phyloP scores from a whole-genome alignment of 2,113 vertebrate species.

The Azemiops feae region DNA sequence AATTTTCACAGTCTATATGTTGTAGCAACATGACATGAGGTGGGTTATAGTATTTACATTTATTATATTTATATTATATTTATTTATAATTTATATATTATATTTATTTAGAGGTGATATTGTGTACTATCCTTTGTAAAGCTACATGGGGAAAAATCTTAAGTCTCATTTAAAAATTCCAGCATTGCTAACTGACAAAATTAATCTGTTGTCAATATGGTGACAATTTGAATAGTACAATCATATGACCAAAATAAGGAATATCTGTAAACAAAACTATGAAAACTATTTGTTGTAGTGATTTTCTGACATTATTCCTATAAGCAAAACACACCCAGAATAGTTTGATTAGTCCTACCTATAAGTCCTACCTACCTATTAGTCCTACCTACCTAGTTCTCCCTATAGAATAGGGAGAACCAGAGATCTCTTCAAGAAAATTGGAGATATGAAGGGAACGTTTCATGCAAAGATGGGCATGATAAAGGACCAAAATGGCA shows the following conservation, averaged over 20 bases:
- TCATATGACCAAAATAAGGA: slow-evolving; percentile 12
- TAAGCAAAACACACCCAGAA: neutral
- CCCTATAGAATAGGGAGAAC: too few relatives aligned
- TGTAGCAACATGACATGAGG: neutral
- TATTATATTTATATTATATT: too few relatives aligned
- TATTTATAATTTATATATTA: too few relatives aligned
- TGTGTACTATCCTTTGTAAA: neutral
- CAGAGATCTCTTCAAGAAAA: too few relatives aligned
- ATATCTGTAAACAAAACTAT: neutral
- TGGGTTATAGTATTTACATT: neutral
- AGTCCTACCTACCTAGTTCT: too few relatives aligned
- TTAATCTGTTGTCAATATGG: neutral
- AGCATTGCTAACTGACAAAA: neutral
- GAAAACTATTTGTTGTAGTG: neutral
- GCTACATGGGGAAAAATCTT: neutral
- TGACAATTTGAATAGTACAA: neutral
- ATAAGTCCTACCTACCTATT: too few relatives aligned
- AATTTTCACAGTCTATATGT: neutral
- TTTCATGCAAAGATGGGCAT: too few relatives aligned
- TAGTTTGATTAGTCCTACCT: neutral
- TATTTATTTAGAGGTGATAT: too few relatives aligned
- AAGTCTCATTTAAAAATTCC: neutral
- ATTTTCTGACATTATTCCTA: neutral
- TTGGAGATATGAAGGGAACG: too few relatives aligned
- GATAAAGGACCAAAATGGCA: too few relatives aligned